phyloP scores from a whole-genome alignment of 37 sponge, comb jelly and placozoan genomes.

The Hormiphora californensis region DNA sequence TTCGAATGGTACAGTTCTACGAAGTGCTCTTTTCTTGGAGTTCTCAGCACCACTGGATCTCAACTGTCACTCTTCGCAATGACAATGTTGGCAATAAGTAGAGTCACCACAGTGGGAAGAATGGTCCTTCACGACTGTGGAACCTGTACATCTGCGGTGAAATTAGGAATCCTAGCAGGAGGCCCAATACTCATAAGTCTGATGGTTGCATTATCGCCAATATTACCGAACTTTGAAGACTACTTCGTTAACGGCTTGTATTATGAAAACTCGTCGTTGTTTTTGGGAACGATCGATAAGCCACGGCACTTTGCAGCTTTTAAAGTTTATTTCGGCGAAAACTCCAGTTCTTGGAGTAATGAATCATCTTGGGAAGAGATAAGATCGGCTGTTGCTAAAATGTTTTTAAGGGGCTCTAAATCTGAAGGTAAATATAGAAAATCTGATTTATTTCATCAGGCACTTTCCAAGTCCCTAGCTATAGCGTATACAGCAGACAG shows the following conservation, averaged over 20 bases:
- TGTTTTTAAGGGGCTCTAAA: too few relatives aligned
- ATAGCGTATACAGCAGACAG: too few relatives aligned
- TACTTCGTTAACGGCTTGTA: neutral
- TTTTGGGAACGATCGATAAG: neutral
- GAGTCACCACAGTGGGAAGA: neutral
- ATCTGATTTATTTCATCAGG: too few relatives aligned
- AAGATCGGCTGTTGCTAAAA: too few relatives aligned
- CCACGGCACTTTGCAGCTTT: neutral
- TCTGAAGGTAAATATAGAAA: too few relatives aligned
- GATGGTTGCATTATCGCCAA: neutral
- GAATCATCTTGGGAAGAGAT: too few relatives aligned
- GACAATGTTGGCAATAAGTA: neutral
- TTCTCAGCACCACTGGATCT: neutral
- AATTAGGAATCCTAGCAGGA: neutral
- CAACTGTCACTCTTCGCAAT: neutral
- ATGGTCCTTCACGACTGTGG: neutral
- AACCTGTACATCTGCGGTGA: neutral
- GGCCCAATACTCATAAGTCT: neutral
- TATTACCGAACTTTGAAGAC: neutral
- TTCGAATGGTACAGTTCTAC: neutral
- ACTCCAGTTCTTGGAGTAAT: too few relatives aligned
- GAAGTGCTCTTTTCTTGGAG: neutral
- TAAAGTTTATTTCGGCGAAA: neutral
- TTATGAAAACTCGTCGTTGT: neutral
- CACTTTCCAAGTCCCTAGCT: too few relatives aligned